Evolutionary conservation across 2,113 vertebrate species (phyloP), one percentile per base, ranked within the genome.

Genomic region (Centrocercus urophasianus): DNA sequence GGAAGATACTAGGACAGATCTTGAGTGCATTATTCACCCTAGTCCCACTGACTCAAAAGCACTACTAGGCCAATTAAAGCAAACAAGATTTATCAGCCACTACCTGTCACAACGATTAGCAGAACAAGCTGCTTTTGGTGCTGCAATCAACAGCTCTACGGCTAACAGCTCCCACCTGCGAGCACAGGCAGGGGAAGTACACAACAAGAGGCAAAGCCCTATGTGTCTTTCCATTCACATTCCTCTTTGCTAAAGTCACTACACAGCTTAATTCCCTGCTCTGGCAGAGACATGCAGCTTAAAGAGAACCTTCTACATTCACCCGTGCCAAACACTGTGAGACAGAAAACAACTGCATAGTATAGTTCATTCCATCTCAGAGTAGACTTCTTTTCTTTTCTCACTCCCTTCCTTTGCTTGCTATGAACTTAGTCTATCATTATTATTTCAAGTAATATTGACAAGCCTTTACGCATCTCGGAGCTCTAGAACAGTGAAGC

Each of bases 61-160:
- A 85, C 71, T 56, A 42, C 50, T 34, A 52, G 82, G 47, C 64
- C 32, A 93, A 80, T 89, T 93, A 83, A 71, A 78, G 60, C 42
- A 91, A 93, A 87, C 52, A 81, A 89, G 87, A 93, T 86, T 82
- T 34, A 83, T 42, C 43, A 74, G 76, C 27, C 24, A 25, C 59
- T 75, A 30, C 73, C 70, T 61, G 76, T 45, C 71, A 13, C 22
- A 69, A 22, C 54, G 66, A 74, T 88, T 57, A 70, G 22, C 22
- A 25, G 11, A 86, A 25, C n/a, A 56, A 79, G 45, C 72, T 87
- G 45, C 30, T 89, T 82, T 50, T 48, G 21, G 74, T 83, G 71
- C 83, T 69, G 56, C 59, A 54, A 91, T 57, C 74, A 42, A 40
- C 61, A 89, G 42, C 47, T 86, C 42, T 74, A 66, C 4, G 61